Conservation (phyloP, 2,113 vertebrate genomes). For the Myotis lucifugus region DNA sequence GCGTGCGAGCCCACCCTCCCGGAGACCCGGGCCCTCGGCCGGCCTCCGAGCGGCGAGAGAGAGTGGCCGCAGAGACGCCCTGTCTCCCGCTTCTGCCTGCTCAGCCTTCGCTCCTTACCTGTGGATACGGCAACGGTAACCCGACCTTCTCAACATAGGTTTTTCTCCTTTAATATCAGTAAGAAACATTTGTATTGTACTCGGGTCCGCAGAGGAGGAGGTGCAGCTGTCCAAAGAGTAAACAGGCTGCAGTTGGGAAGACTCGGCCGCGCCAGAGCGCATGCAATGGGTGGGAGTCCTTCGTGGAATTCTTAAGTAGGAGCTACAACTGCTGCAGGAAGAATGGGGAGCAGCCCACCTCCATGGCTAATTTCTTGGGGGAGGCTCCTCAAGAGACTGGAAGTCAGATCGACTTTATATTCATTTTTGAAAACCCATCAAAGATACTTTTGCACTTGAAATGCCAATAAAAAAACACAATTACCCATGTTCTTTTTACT, state of each 20-base stretch:
- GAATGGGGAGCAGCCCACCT: not conserved
- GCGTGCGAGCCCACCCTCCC: slow-evolving; percentile 24
- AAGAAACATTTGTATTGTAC: slow-evolving; percentile 39
- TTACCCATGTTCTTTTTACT: slow-evolving; percentile 2
- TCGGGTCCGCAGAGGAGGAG: slow-evolving; percentile 23
- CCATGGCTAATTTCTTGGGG: slow-evolving; percentile 27
- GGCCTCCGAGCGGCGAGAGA: not conserved
- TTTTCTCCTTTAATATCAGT: slow-evolving; percentile 12
- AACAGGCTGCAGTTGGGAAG: slow-evolving; percentile 38
- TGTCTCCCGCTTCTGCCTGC: not conserved
- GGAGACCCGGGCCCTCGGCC: not conserved
- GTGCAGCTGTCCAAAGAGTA: slow-evolving; percentile 59
- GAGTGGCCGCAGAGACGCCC: not conserved
- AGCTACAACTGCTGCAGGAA: slow-evolving; percentile 11
- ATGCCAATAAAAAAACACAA: slow-evolving; percentile 6
- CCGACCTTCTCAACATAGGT: not conserved
- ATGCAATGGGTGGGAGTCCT: not conserved
- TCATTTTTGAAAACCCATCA: slow-evolving; percentile 37
- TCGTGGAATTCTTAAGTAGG: slow-evolving; percentile 34
- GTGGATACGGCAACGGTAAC: not conserved
- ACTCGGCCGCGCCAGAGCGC: not conserved
- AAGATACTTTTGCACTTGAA: slow-evolving; percentile 36
- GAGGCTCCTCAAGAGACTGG: not conserved
- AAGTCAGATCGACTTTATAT: not conserved
- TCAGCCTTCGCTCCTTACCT: not conserved